Conservation (phyloP, 2,888 invertebrate genomes). For the Eristalinus aeneus region DNA sequence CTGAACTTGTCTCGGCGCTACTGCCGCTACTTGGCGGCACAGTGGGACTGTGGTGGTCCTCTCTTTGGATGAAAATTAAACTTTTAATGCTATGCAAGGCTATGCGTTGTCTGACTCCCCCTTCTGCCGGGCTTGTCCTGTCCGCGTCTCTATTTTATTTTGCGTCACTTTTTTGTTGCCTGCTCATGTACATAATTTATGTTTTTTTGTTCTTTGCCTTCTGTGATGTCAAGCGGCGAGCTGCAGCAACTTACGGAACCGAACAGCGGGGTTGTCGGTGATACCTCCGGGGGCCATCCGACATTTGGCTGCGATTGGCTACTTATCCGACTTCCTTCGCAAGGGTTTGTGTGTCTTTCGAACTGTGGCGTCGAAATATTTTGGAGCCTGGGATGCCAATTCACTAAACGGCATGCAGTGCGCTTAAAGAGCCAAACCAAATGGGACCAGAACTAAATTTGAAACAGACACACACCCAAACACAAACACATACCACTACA, state of each 20-base stretch:
- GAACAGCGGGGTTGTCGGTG: neutral
- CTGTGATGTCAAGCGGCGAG: slow-evolving; percentile 42
- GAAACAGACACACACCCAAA: neutral
- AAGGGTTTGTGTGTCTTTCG: neutral
- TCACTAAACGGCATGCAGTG: slow-evolving; percentile 26
- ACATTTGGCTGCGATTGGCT: slow-evolving; percentile 49
- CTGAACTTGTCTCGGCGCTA: slow-evolving; percentile 6
- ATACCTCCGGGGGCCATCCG: slow-evolving; percentile 23
- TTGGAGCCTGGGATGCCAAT: neutral
- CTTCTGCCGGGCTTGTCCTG: neutral
- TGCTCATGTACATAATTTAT: slow-evolving; percentile 59
- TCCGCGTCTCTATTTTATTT: slow-evolving; percentile 7
- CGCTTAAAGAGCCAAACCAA: slow-evolving; percentile 17
- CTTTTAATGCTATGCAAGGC: slow-evolving; percentile 72
- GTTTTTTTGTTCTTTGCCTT: slow-evolving; percentile 50
- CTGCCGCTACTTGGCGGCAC: slow-evolving; percentile 40
- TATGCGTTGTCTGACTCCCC: slow-evolving; percentile 56
- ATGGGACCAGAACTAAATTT: slow-evolving; percentile 2
- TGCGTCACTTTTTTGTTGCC: slow-evolving; percentile 21
- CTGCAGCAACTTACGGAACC: slow-evolving; percentile 40
- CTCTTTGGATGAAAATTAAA: slow-evolving; percentile 70
- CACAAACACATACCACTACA: neutral
- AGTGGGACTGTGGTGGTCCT: slow-evolving; percentile 33
- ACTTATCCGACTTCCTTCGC: slow-evolving; percentile 4
- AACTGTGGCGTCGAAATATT: slow-evolving; percentile 14